phyloP scores from a whole-genome alignment of 2,888 invertebrate genomes.

The Sesia bembeciformis region DNA sequence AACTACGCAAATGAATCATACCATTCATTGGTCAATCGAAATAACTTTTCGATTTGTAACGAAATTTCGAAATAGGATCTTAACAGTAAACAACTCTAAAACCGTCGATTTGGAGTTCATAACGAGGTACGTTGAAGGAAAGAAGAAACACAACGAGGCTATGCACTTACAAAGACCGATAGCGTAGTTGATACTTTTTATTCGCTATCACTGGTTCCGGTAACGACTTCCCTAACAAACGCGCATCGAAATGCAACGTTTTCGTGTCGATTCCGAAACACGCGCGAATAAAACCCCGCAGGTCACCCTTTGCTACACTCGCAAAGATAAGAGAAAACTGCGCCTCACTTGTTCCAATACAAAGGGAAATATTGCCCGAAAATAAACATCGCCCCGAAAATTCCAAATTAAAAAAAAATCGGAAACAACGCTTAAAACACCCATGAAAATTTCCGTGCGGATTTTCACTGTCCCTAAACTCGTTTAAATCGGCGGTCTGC shows the following conservation, averaged over 20 bases:
- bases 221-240: conserved; percentile 41
- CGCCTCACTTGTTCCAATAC: conserved; percentile 49
- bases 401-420: conserved; percentile 6
- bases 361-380: conserved; percentile 45
- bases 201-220: conserved; percentile 35
- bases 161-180: conserved; percentile 32
- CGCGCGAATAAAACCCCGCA: conserved; percentile 25
- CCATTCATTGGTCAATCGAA: no score
- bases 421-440: neutral
- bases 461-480: conserved; percentile 34
- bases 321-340: conserved; percentile 32
- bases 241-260: conserved; percentile 29
- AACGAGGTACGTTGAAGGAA: neutral
- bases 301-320: conserved; percentile 28
- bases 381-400: conserved; percentile 9
- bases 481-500: conserved; percentile 29
- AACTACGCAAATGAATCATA: no score
- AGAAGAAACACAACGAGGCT: neutral
- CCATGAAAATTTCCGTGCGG: conserved; percentile 4
- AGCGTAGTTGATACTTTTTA: conserved; percentile 35
- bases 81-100: no score
- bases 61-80: no score
- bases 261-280: conserved; percentile 43
- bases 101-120: no score
- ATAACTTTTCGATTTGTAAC: no score